Percentiles rank a stretch among this genome's conserved stretches.
phyloP scores from a whole-genome alignment of 2,113 vertebrate species.

The Indicator indicator region DNA sequence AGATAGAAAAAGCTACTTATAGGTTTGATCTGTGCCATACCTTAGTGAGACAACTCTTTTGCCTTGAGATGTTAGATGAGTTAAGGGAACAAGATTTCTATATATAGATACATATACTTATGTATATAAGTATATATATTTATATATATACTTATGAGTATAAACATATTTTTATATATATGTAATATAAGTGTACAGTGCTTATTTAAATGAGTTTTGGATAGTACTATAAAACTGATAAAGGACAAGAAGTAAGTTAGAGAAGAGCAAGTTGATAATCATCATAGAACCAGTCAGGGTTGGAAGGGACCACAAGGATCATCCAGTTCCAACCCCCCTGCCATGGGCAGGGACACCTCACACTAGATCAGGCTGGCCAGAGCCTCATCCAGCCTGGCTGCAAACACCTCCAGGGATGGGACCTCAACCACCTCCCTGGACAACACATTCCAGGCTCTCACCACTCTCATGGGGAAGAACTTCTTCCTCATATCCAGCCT shows the following conservation, averaged over 20 bases:
- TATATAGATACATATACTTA: not conserved
- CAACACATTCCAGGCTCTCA: too few species aligned
- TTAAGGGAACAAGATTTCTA: not conserved
- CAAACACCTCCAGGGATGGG: too few species aligned
- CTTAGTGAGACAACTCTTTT: not conserved
- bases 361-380: too few species aligned
- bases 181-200: too few species aligned
- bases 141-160: not conserved
- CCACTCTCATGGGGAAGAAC: too few species aligned
- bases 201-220: not conserved
- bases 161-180: not conserved
- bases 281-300: too few species aligned
- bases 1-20: not conserved
- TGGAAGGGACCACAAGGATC: too few species aligned
- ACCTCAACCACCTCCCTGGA: too few species aligned
- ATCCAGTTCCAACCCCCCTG: too few species aligned
- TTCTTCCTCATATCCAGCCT: too few species aligned
- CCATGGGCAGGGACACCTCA: too few species aligned
- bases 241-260: not conserved
- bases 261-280: fast-evolving
- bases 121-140: not conserved
- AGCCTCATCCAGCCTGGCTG: too few species aligned
- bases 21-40: not conserved
- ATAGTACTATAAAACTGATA: not conserved
- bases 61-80: not conserved